phyloP scores from a whole-genome alignment of 2,797 vertebrate species.

The Chromobotia macracanthus region DNA sequence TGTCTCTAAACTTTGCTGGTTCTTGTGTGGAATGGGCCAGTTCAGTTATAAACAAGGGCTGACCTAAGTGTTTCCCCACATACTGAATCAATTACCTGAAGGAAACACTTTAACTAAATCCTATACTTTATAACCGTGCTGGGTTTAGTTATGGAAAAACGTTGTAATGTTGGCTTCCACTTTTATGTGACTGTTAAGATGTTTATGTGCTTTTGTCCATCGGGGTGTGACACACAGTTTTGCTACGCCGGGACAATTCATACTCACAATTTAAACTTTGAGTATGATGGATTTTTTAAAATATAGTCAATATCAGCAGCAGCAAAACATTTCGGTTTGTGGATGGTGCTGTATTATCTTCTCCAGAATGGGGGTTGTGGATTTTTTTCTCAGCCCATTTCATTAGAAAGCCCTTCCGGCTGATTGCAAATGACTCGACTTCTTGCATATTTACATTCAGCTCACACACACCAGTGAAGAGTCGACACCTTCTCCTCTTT shows the following conservation, averaged over 20 bases:
- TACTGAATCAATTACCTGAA: slow-evolving; percentile 57
- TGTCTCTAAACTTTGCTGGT: not conserved
- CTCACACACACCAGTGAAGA: slow-evolving; percentile 44
- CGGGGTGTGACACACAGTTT: not conserved
- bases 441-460: slow-evolving; percentile 50
- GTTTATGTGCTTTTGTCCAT: slow-evolving; percentile 42
- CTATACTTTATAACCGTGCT: slow-evolving; percentile 44
- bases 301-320: not conserved
- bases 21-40: not conserved
- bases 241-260: too few species aligned
- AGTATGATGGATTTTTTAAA: not conserved
- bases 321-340: not conserved
- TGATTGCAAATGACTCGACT: slow-evolving; percentile 52
- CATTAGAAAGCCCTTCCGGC: slow-evolving; percentile 50
- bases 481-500: slow-evolving; percentile 22
- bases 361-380: slow-evolving; percentile 29
- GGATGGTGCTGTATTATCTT: slow-evolving; percentile 8
- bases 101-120: slow-evolving; percentile 56
- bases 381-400: slow-evolving; percentile 37
- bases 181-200: slow-evolving; percentile 47
- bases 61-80: slow-evolving; percentile 49
- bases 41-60: slow-evolving; percentile 10
- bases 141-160: slow-evolving; percentile 50
- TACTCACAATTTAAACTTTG: not conserved
- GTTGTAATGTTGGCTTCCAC: slow-evolving; percentile 43